Conservation (phyloP, 2,113 vertebrate genomes). For the Gobiocypris rarus region DNA sequence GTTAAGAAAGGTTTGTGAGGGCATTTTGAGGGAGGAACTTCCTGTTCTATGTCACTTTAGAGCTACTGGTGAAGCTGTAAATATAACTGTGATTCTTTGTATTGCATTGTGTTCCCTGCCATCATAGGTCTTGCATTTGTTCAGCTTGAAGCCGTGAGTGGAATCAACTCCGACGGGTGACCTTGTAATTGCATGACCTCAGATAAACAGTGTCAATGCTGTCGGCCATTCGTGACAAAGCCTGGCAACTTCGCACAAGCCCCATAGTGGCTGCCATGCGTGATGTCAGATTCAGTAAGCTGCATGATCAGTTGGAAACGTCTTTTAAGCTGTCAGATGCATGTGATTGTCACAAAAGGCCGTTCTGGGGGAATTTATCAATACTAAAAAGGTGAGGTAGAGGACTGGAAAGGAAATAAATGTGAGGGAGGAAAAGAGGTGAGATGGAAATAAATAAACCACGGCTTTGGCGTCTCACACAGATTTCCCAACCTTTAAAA, state of each 20-base stretch:
- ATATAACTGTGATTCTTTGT: not conserved
- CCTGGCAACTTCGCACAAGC: slow-evolving; percentile 13
- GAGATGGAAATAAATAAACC: slow-evolving; percentile 26
- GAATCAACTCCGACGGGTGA: not conserved
- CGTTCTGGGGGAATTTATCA: slow-evolving; percentile 6
- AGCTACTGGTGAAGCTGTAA: not conserved
- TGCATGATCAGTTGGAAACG: slow-evolving; percentile 19
- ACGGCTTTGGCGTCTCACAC: not conserved
- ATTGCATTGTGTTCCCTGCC: not conserved
- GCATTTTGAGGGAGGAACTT: not conserved
- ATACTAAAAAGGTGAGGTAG: not conserved
- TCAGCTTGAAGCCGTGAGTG: not conserved
- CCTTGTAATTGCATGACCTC: slow-evolving; percentile 26
- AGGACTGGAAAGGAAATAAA: slow-evolving; percentile 8
- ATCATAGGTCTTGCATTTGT: not conserved
- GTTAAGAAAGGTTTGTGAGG: not conserved
- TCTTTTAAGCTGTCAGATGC: slow-evolving; percentile 15
- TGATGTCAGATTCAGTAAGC: slow-evolving; percentile 18
- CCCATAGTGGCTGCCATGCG: not conserved
- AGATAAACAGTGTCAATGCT: slow-evolving; percentile 27
- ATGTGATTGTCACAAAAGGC: slow-evolving; percentile 4
- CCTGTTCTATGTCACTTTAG: not conserved
- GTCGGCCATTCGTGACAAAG: not conserved
- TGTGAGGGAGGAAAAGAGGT: not conserved
- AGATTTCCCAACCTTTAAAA: slow-evolving; percentile 47